Base-by-base conservation (phyloP, 2,797 vertebrate genomes). In the Tapirus indicus region DNA sequence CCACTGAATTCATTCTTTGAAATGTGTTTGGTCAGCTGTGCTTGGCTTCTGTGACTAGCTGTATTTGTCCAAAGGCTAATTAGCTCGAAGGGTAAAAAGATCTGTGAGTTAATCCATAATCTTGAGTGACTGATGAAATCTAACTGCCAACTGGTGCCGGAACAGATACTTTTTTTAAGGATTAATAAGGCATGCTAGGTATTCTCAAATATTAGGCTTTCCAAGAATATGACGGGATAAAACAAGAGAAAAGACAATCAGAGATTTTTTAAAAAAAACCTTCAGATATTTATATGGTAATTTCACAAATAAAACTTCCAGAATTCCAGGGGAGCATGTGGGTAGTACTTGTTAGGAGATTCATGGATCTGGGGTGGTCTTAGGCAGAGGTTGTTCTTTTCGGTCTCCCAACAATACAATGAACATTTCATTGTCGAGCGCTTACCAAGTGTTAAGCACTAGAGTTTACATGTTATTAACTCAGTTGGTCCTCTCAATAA, bases 11-110 rank as follows among this genome's bases (percentile, higher is more conserved):
- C 94, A 90, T 60, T 82, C 92, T 94, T 14, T 64, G 83, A 87
- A 82, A 72, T 68, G 56, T 95, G 38, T 97, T 95, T 94, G 92
- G 83, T 97, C 97, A 97, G 97, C 95, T 97, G 96, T 89, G 92
- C 69, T 66, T 93, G 94, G 92, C 92, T 92, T 96, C 49, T 91
- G 86, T 89, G 93, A 97, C 84, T 92, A 44, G 88, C 71, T 21
- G 3, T 97, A 52, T 98, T 97, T 98, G 94, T 94, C 95, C 80
- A 97, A 83, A 92, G 88, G 79, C 96, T 97, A 97, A 98, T 98
- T 95, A 97, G 92, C 71, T 98, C 1, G 6, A 94, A 96, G 94
- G 80, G 94, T 88, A 92, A 93, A 95, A 97, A 90, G 79, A 95
- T 95, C 89, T 95, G 79, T 5, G 60, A 94, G 60, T 96, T 95